These are phyloP conservation scores for Sebastes goodei DNA, from an alignment of 2,797 vertebrate genomes.

Conservation along the genomic window DNA sequence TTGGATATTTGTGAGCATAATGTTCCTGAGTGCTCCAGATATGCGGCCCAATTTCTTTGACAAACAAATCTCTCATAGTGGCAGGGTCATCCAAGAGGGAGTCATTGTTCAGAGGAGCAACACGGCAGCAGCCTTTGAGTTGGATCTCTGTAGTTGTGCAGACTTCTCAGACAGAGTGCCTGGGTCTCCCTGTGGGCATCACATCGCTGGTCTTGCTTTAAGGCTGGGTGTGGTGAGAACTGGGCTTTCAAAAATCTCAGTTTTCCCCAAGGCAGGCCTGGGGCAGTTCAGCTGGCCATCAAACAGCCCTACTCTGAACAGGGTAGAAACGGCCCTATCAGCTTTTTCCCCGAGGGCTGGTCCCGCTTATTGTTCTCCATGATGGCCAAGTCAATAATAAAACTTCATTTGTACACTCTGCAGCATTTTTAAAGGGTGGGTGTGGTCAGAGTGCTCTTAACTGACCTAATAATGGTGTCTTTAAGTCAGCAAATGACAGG, in stretches of 20 bases:
- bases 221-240: slow-evolving; percentile 66
- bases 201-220: slow-evolving; percentile 56
- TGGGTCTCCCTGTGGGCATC: slow-evolving; percentile 54
- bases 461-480: not conserved
- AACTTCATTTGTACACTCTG: slow-evolving; percentile 48
- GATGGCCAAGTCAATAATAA: slow-evolving; percentile 51
- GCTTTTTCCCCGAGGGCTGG: slow-evolving; percentile 52
- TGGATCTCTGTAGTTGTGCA: slow-evolving; percentile 57
- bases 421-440: slow-evolving; percentile 14
- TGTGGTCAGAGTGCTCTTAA: slow-evolving; percentile 16
- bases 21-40: slow-evolving; percentile 38
- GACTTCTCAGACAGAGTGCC: slow-evolving; percentile 57
- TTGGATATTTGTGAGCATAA: slow-evolving; percentile 49
- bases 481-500: not conserved
- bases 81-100: slow-evolving; percentile 34
- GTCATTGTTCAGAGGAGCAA: slow-evolving; percentile 45
- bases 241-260: slow-evolving; percentile 60
- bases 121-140: slow-evolving; percentile 45
- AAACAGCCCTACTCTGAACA: slow-evolving; percentile 63
- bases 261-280: slow-evolving; percentile 69
- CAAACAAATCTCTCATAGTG: slow-evolving; percentile 43
- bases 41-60: slow-evolving; percentile 38
- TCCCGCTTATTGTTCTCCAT: slow-evolving; percentile 54
- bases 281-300: slow-evolving; percentile 73
- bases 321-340: slow-evolving; percentile 63